Evolutionary conservation across 2,888 invertebrate genomes (phyloP), one percentile per base, ranked within the genome.

Genomic region (Andricus quercusramuli): DNA sequence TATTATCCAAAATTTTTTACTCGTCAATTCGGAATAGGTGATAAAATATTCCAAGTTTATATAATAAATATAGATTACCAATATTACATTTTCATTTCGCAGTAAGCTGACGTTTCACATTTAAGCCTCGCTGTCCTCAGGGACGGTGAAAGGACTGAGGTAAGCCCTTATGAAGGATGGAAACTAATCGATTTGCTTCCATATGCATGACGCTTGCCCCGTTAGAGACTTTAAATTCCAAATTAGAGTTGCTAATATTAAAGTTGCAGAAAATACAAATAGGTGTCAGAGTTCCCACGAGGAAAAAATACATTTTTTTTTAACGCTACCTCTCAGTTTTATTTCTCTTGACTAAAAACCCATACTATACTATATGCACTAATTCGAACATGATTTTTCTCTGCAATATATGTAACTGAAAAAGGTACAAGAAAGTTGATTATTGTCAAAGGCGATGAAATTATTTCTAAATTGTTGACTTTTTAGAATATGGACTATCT

Each of bases 171-270:
- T 59, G 11, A 22, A 59, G 56, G 56, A 59, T 22, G 56, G 22
- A 22, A 59, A 59, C 56, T 59, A 59, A 59, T 59, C 56, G 56
- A 59, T 59, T 59, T 59, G 56, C 56, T 59, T 59, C 56, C 56
- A 59, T 59, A 59, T 59, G 56, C 56, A 59, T 59, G 22, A 22
- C 56, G 22, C 56, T 59, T 59, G 9, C 3, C 22, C 56, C 22
- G 11, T 3, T 59, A 6, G 11, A 59, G n/a, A 59, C 56, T 9
- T 56, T 56, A 59, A 59, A 3, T 59, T 59, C 20, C 56, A n/a
- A 59, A 22, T 59, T 59, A 59, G 22, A 11, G 11, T 22, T 22
- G 56, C 11, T 22, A 11, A 59, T 20, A 59, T 59, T 22, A 59
- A 59, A 59, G n/a, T 22, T 59, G 56, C 11, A 59, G 11, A 59